A percentile compares a stretch with the other conserved stretches of the same genome.
These are phyloP conservation scores for Cotesia chilonis DNA, from an alignment of 1,140 invertebrate species.

Conservation along the genomic window DNA sequence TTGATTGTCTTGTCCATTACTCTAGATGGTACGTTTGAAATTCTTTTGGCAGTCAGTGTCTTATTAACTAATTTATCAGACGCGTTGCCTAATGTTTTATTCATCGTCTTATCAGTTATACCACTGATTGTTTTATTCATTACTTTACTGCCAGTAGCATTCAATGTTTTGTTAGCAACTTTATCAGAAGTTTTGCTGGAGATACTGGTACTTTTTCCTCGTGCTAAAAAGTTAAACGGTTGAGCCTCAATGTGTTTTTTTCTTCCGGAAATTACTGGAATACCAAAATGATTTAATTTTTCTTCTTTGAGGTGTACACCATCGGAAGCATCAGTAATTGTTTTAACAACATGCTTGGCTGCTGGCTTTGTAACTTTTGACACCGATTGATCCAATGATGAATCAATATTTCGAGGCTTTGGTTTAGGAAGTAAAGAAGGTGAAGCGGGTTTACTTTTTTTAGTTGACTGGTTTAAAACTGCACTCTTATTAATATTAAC, in stretches of 20 bases:
- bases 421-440: neutral
- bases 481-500: too few relatives aligned
- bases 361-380: neutral
- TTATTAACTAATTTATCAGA: neutral
- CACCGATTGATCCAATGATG: neutral
- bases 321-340: constrained; percentile 12
- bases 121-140: too few relatives aligned
- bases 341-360: constrained; percentile 9
- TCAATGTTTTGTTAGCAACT: neutral
- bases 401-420: neutral
- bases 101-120: too few relatives aligned
- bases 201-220: neutral
- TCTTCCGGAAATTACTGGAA: constrained; percentile 12
- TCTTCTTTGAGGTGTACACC: constrained; percentile 20
- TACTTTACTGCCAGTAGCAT: too few relatives aligned
- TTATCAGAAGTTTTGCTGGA: neutral
- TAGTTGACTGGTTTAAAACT: neutral
- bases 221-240: constrained; percentile 18
- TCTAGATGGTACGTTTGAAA: neutral
- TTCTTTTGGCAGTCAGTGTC: neutral
- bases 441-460: neutral
- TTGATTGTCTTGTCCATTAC: neutral
- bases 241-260: constrained; percentile 24
- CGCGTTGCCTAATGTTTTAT: too few relatives aligned
- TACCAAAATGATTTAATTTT: constrained; percentile 24